These are phyloP conservation scores for Cyclophora punctaria DNA, from an alignment of 2,888 invertebrate genomes.

Conservation along the genomic window DNA sequence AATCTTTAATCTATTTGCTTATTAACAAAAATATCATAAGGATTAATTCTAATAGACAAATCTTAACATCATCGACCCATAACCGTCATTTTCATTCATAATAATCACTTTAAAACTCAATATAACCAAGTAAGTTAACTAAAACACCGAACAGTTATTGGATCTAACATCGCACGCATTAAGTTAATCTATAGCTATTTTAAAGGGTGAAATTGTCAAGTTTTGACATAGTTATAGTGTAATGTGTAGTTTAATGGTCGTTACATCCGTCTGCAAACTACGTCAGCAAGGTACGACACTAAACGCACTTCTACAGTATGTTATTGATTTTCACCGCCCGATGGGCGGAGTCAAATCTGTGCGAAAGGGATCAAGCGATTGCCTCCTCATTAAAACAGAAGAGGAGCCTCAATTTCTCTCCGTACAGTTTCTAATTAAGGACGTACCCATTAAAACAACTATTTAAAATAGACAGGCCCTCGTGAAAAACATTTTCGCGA, in stretches of 20 bases:
- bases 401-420: conserved; percentile 62
- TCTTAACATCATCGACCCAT: too few species aligned
- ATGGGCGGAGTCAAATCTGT: conserved; percentile 67
- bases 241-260: conserved; percentile 25
- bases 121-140: too few species aligned
- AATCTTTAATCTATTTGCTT: too few species aligned
- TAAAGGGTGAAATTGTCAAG: background rate
- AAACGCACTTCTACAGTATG: conserved; percentile 70
- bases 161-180: conserved; percentile 5
- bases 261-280: conserved; percentile 37
- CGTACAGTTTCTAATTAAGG: conserved; percentile 69
- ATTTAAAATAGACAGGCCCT: conserved; percentile 68
- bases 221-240: conserved; percentile 10
- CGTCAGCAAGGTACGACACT: conserved; percentile 66
- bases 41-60: too few species aligned
- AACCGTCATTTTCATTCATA: too few species aligned
- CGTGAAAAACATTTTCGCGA: conserved; percentile 58
- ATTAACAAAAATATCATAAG: too few species aligned
- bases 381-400: conserved; percentile 69
- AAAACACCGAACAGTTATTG: too few species aligned
- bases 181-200: background rate
- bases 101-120: too few species aligned
- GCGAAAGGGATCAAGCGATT: conserved; percentile 71
- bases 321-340: conserved; percentile 74
- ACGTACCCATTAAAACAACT: conserved; percentile 71